Percentiles rank a stretch among this genome's conserved stretches.
These are phyloP conservation scores for Paedocypris micromegethes DNA, from an alignment of 2,797 vertebrate species.

Conservation along the genomic window DNA sequence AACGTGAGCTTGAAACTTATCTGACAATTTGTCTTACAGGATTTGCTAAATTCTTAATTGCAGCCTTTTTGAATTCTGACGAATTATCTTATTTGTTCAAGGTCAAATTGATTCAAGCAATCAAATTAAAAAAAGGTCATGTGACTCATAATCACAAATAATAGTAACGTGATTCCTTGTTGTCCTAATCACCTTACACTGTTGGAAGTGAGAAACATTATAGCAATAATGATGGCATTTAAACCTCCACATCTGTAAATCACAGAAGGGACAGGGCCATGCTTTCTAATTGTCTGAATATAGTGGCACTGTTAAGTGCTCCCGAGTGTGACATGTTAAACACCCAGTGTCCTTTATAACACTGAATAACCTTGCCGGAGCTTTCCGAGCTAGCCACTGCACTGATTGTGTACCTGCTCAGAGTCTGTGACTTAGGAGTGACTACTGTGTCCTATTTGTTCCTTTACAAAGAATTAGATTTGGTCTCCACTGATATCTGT, in stretches of 20 bases:
- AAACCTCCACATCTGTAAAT: constrained; percentile 45
- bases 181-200: constrained; percentile 13
- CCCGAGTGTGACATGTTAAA: constrained; percentile 40
- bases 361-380: constrained; percentile 45
- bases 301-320: constrained; percentile 37
- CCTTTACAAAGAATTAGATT: constrained; percentile 30
- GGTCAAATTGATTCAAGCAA: no score
- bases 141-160: no score
- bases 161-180: no score
- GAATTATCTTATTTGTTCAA: no score
- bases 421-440: constrained; percentile 16
- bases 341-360: constrained; percentile 43
- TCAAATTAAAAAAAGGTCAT: no score
- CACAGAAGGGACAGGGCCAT: constrained; percentile 40
- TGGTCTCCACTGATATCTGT: constrained; percentile 12
- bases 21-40: no score
- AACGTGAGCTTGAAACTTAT: no score
- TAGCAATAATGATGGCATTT: constrained; percentile 35
- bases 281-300: constrained; percentile 40
- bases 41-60: no score
- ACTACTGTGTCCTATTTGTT: constrained; percentile 33
- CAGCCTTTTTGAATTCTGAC: no score
- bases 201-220: constrained; percentile 36
- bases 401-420: constrained; percentile 42
- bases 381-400: constrained; percentile 11